Base-by-base conservation (phyloP, 2,113 vertebrate species). In the Seriola quinqueradiata region DNA sequence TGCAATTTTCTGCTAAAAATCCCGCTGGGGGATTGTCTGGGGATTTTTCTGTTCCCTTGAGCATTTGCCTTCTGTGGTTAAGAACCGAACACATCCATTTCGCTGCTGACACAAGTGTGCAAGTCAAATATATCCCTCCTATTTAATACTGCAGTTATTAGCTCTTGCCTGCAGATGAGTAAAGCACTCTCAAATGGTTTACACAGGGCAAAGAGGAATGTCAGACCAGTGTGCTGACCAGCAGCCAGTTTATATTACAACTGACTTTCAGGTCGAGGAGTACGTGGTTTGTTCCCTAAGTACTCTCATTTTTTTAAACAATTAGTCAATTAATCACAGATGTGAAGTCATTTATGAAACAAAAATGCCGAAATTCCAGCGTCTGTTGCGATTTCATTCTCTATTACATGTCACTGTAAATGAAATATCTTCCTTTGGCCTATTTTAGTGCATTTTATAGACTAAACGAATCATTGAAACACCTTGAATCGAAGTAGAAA, bases 131-230 rank as follows among this genome's bases (percentile, higher is more conserved):
- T 48, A 79, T 36, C 55, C 34, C 13, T 19, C 4, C 52, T 64
- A 32, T 66, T 74, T 46, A 82, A 80, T 12, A 25, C 48, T 59
- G 59, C 59, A 13, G 66, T 32, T 69, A 46, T 74, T 68, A 57
- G 23, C 60, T 69, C 5, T 10, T 8, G 10, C 17, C 34, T 64
- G 72, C 48, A 50, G 42, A 82, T 52, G 66, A 75, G 34, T 46
- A 28, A 59, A 28, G 32, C 38, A 1, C 40, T 19, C 70, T 52
- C 21, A 61, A 21, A 58, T 28, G 40, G 58, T 79, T 87, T 67
- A 42, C 75, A 75, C 68, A 50, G 44, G 61, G 10, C 73, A 71
- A 54, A 70, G 89, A 85, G 83, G 85, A 91, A 91, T 88, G 88
- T 88, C 3, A 50, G 50, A 66, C 63, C 84, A 13, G 25, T 11